A percentile compares a stretch with the other conserved stretches of the same genome.
Conservation (phyloP, 2,888 invertebrate species). For the Euzophera pinguis region DNA sequence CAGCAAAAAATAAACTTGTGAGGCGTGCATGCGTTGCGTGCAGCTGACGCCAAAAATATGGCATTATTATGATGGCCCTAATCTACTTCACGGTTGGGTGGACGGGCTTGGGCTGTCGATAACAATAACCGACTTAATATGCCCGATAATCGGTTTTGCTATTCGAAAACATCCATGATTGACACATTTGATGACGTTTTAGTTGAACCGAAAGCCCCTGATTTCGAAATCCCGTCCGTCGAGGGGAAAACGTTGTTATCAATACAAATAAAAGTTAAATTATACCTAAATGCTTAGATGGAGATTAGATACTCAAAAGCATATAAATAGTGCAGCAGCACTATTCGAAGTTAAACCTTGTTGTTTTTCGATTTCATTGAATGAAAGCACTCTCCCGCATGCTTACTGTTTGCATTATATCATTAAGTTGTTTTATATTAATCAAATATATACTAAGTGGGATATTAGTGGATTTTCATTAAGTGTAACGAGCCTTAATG, state of each 20-base stretch:
- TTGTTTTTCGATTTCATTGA: too few species aligned
- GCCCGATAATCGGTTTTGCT: slow-evolving; percentile 77
- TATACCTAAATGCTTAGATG: neutral
- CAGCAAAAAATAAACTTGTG: slow-evolving; percentile 42
- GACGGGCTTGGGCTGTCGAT: slow-evolving; percentile 66
- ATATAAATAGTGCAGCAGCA: too few species aligned
- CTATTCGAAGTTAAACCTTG: too few species aligned
- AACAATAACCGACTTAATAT: slow-evolving; percentile 78
- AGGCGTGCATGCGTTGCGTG: slow-evolving; percentile 61
- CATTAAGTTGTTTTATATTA: slow-evolving; percentile 10
- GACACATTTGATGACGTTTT: slow-evolving; percentile 73
- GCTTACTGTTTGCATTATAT: too few species aligned
- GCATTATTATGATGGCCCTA: slow-evolving; percentile 76
- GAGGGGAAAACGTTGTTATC: slow-evolving; percentile 26
- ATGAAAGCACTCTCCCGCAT: too few species aligned
- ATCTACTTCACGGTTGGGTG: slow-evolving; percentile 73
- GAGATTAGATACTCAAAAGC: neutral
- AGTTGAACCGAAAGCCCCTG: slow-evolving; percentile 52
- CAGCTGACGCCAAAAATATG: slow-evolving; percentile 76
- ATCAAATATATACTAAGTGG: slow-evolving; percentile 17
- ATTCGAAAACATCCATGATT: slow-evolving; percentile 76
- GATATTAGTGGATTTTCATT: slow-evolving; percentile 50
- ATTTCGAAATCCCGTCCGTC: slow-evolving; percentile 35
- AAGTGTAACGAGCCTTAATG: slow-evolving; percentile 57
- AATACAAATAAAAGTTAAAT: slow-evolving; percentile 28